Evolutionary conservation across 2,888 invertebrate species (phyloP).

Genomic region (Cheilosia scutellata): DNA sequence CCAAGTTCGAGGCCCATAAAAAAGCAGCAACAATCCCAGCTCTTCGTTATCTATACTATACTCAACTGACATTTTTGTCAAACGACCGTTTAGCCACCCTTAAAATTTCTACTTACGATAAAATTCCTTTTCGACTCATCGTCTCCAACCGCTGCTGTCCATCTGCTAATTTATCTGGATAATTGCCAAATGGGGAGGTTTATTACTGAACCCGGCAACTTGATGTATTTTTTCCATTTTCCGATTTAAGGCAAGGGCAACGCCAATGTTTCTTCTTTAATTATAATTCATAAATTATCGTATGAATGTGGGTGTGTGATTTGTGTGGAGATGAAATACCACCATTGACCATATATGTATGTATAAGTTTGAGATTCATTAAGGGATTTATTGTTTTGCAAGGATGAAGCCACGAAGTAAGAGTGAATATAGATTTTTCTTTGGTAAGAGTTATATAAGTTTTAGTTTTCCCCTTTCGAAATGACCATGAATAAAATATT

Average conservation of each 20-base stretch:
- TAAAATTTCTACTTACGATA: constrained; percentile 12
- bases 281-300: constrained; percentile 83
- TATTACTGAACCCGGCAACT: constrained; percentile 79
- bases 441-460: background rate
- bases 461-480: too few species aligned
- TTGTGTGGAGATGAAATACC: constrained; percentile 28
- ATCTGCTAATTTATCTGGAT: constrained; percentile 83
- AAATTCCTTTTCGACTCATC: constrained; percentile 22
- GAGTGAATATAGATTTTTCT: background rate
- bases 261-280: constrained; percentile 80
- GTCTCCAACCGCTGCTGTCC: constrained; percentile 73
- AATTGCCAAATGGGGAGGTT: constrained; percentile 84
- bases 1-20: constrained; percentile 6
- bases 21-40: constrained; percentile 14
- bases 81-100: constrained; percentile 48
- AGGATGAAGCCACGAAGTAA: background rate
- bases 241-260: constrained; percentile 39
- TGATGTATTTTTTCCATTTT: constrained; percentile 48
- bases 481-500: too few species aligned
- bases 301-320: constrained; percentile 55
- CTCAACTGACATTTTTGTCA: constrained; percentile 20
- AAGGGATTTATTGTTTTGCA: constrained; percentile 8
- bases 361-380: constrained; percentile 43
- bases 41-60: background rate
- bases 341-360: background rate